phyloP scores from a whole-genome alignment of 2,797 vertebrate genomes.

The Gastrophryne carolinensis region DNA sequence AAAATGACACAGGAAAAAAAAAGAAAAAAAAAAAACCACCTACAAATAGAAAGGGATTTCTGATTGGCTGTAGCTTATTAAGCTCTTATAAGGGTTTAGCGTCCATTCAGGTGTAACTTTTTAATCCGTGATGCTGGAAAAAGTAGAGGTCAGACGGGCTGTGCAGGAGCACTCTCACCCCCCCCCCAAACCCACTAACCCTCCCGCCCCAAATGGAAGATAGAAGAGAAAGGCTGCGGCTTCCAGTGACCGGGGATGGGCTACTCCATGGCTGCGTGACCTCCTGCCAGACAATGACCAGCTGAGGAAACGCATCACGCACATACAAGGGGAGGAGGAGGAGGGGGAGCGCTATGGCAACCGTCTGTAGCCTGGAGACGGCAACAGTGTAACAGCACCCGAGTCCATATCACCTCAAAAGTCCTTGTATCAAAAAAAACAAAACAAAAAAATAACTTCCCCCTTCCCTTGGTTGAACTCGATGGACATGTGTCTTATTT shows the following conservation, averaged over 20 bases:
- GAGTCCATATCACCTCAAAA: too few species aligned
- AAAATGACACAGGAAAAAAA: conserved; percentile 71
- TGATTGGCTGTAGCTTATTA: conserved; percentile 69
- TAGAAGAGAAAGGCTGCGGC: neutral
- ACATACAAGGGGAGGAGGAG: neutral
- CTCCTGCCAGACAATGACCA: neutral
- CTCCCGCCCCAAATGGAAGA: neutral
- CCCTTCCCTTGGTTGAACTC: too few species aligned
- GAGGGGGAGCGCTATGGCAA: neutral
- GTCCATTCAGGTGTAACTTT: conserved; percentile 63
- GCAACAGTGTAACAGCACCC: neutral
- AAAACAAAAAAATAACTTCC: too few species aligned
- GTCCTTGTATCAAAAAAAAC: too few species aligned
- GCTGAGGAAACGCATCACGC: neutral
- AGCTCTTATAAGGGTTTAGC: conserved; percentile 54
- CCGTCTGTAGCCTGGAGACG: neutral
- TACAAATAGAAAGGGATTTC: conserved; percentile 59
- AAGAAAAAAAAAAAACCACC: too few species aligned
- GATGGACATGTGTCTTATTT: too few species aligned
- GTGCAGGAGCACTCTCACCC: neutral
- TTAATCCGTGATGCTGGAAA: conserved; percentile 16
- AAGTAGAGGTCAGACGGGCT: conserved; percentile 14
- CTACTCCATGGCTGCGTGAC: neutral
- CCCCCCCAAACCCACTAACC: neutral
- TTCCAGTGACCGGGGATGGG: neutral